Conservation (phyloP, 2,797 vertebrate species). For the Sphaeramia orbicularis region DNA sequence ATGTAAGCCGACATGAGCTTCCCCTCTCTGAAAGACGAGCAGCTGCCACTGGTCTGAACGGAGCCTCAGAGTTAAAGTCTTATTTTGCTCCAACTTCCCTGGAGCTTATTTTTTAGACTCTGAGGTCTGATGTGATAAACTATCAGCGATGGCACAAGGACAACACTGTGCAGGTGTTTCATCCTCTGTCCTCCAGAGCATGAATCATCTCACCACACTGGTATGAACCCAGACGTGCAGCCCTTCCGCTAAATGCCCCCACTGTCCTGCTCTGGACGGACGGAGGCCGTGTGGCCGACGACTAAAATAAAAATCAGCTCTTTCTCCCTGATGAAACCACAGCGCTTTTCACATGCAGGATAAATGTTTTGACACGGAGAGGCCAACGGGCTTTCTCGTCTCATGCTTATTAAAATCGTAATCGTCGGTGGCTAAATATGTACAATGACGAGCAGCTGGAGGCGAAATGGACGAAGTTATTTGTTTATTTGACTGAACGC, state of each 20-base stretch:
- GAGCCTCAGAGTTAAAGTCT: too few species aligned
- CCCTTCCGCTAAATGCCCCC: conserved; percentile 72
- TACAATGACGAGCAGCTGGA: conserved; percentile 58
- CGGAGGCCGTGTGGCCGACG: conserved; percentile 53
- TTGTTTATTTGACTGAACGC: conserved; percentile 75
- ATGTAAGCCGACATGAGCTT: too few species aligned
- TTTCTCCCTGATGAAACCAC: conserved; percentile 65
- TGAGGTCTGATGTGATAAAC: conserved; percentile 3
- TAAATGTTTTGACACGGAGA: conserved; percentile 80
- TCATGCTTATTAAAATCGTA: conserved; percentile 74
- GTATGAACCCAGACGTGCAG: conserved; percentile 32
- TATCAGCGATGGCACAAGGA: conserved; percentile 44
- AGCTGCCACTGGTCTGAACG: too few species aligned
- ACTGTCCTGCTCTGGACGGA: conserved; percentile 69
- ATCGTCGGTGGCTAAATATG: conserved; percentile 71
- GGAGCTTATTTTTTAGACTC: not conserved
- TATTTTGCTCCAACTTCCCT: not conserved
- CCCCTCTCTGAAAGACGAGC: too few species aligned
- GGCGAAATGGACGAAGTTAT: conserved; percentile 63
- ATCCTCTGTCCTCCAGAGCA: conserved; percentile 28
- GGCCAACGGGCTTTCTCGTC: conserved; percentile 63
- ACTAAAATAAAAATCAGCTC: conserved; percentile 76
- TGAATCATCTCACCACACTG: conserved; percentile 58
- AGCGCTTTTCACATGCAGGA: conserved; percentile 67
- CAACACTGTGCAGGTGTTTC: conserved; percentile 69